phyloP scores from a whole-genome alignment of 2,797 vertebrate genomes.

The Trachops cirrhosus region DNA sequence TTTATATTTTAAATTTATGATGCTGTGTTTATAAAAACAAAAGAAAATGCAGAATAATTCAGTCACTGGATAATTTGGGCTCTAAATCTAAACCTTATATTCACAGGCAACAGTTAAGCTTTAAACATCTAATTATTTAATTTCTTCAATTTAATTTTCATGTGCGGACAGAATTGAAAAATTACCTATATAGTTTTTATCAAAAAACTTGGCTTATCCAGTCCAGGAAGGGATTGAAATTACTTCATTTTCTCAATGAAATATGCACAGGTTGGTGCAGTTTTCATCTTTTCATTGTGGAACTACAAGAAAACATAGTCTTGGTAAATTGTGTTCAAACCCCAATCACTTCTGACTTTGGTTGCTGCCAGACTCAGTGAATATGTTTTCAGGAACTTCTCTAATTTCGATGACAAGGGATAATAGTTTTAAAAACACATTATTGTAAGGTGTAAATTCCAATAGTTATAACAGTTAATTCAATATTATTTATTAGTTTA shows the following conservation, averaged over 20 bases:
- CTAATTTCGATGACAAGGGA: not conserved
- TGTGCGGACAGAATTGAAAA: not conserved
- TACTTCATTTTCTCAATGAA: slow-evolving; percentile 21
- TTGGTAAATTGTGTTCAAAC: not conserved
- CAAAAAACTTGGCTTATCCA: not conserved
- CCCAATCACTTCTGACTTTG: not conserved
- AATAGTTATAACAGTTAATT: not conserved
- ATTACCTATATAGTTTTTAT: not conserved
- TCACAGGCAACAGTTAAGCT: not conserved
- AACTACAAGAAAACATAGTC: not conserved
- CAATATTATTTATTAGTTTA: not conserved
- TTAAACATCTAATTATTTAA: slow-evolving; percentile 43
- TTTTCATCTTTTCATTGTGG: not conserved
- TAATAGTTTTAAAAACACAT: not conserved
- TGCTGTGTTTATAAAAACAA: not conserved
- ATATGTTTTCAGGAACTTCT: not conserved
- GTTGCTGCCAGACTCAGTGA: not conserved
- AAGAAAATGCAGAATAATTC: slow-evolving; percentile 33
- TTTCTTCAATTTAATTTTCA: slow-evolving; percentile 39
- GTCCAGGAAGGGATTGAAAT: not conserved
- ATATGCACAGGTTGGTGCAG: not conserved
- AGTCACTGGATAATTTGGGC: slow-evolving; percentile 9
- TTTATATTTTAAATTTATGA: slow-evolving; percentile 17
- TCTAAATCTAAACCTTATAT: slow-evolving; percentile 37
- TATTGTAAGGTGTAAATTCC: not conserved